Conservation (phyloP, 2,797 vertebrate species). For the Apogon hyalosoma region DNA sequence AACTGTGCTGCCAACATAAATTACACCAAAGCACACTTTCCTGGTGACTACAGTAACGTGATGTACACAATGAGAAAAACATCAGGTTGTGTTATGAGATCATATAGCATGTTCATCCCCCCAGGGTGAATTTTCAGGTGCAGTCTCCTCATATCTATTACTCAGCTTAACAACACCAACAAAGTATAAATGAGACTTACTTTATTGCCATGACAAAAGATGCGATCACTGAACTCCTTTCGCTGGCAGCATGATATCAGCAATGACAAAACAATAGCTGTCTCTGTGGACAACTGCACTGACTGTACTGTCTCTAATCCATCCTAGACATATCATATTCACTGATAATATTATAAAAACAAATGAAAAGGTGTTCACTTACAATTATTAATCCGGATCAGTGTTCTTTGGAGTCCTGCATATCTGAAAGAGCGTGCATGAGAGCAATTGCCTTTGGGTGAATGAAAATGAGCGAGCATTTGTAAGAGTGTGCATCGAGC, state of each 20-base stretch:
- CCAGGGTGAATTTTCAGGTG: slow-evolving; percentile 32
- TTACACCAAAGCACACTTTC: slow-evolving; percentile 22
- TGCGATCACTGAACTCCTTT: slow-evolving; percentile 46
- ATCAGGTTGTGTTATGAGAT: slow-evolving; percentile 48
- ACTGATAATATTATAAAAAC: slow-evolving; percentile 30
- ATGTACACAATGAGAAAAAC: slow-evolving; percentile 39
- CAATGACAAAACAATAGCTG: slow-evolving; percentile 46
- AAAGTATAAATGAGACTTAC: slow-evolving; percentile 44
- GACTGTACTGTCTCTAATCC: slow-evolving; percentile 15
- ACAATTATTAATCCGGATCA: slow-evolving; percentile 58
- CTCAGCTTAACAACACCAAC: slow-evolving; percentile 39
- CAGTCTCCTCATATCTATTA: slow-evolving; percentile 44
- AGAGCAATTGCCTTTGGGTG: slow-evolving; percentile 21
- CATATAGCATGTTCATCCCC: slow-evolving; percentile 26
- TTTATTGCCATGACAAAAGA: slow-evolving; percentile 56
- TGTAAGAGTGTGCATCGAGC: slow-evolving; percentile 43
- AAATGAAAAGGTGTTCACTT: slow-evolving; percentile 59
- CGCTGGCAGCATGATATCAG: slow-evolving; percentile 40
- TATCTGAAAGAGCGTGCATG: slow-evolving; percentile 33
- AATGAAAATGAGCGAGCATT: slow-evolving; percentile 11
- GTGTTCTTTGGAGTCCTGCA: slow-evolving; percentile 42
- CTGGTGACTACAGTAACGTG: slow-evolving; percentile 39
- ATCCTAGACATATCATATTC: slow-evolving; percentile 13
- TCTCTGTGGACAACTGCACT: slow-evolving; percentile 42
- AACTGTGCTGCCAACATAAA: slow-evolving; percentile 29